Evolutionary conservation across 2,888 invertebrate genomes (phyloP), one percentile per base, ranked within the genome.

Genomic region (Glyphotaelius pellucidus): DNA sequence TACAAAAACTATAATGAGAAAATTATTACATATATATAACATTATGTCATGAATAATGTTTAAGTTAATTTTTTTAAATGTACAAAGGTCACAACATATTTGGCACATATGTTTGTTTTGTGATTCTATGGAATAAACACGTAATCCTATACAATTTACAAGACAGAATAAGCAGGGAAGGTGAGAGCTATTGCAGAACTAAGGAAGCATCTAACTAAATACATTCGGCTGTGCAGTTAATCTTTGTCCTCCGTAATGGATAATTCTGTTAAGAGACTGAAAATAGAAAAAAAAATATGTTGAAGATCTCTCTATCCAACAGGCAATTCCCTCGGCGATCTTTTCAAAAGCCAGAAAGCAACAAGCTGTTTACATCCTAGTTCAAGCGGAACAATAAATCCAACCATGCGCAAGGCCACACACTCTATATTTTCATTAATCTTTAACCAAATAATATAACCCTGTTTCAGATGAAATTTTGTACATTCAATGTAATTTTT

Each of bases 201-300:
- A 92, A 83, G 84, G 91, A 89, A 92, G 92, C 92, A 30, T 89
- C 67, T 90, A 90, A 86, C 79, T 90, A 32, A 93, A 93, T 88
- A 91, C 91, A 93, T 90, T 92, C 92, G 91, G 93, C 91, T 38
- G 92, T 92, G 93, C 93, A 94, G 89, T 95, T 95, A 96, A 95
- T 96, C 96, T 95, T 95, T 96, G 95, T 96, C 96, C 95, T 96
- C 96, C 94, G 95, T 96, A 95, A 96, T 96, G 94, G 94, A 94
- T 94, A 96, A 96, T 94, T 96, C 95, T 94, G 95, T 96, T 95
- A 96, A 95, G 94, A 96, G 95, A 95, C 96, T 96, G 96, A 95
- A 96, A 96, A 94, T 95, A 95, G 95, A 93, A 93, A 93, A 93
- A 93, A 92, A 86, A 90, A 92, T 42, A 79, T 89, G 80, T 91